These are phyloP conservation scores for Montifringilla adamsi DNA, from an alignment of 2,113 vertebrate genomes.

Conservation along the genomic window DNA sequence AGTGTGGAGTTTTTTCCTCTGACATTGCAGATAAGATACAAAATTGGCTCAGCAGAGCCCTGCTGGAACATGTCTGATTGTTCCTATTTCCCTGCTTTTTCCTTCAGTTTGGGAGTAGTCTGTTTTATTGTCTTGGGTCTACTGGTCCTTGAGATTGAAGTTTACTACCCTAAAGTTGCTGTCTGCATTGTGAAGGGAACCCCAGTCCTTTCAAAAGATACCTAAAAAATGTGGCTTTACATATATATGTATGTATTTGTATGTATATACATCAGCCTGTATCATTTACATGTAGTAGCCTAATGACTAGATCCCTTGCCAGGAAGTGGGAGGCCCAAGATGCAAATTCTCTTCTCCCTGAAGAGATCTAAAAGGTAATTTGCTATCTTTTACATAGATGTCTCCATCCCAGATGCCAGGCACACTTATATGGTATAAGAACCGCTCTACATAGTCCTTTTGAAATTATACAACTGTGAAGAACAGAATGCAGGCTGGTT, in stretches of 20 bases:
- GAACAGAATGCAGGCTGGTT: not conserved
- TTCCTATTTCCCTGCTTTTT: not conserved
- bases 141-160: not conserved
- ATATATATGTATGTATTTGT: not conserved
- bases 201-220: not conserved
- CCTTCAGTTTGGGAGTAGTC: not conserved
- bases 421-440: not conserved
- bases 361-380: not conserved
- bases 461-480: not conserved
- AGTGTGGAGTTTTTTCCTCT: not conserved
- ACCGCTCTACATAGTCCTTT: not conserved
- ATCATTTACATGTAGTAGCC: not conserved
- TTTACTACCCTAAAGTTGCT: not conserved
- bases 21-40: conserved; percentile 9
- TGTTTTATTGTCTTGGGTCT: not conserved
- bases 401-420: not conserved
- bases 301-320: not conserved
- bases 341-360: not conserved
- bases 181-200: not conserved
- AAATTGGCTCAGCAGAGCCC: not conserved
- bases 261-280: not conserved
- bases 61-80: not conserved
- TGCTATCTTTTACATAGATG: not conserved
- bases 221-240: not conserved
- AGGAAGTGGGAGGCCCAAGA: not conserved